Conservation (phyloP, 2,797 vertebrate species). For the Rhinichthys osculus region DNA sequence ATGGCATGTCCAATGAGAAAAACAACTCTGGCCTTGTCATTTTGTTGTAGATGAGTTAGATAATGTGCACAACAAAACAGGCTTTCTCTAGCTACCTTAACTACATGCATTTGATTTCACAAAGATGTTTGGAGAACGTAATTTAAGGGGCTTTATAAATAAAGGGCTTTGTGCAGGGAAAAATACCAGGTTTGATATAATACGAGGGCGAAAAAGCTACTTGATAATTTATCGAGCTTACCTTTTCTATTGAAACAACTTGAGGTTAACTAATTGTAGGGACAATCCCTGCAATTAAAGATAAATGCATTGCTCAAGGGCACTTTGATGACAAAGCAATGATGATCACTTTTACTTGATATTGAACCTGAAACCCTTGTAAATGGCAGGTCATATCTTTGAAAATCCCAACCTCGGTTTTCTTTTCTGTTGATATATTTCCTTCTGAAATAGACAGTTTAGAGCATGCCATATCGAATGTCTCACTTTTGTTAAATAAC, state of each 20-base stretch:
- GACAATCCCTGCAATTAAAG: neutral
- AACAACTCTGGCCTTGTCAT: conserved; percentile 17
- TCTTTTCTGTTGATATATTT: neutral
- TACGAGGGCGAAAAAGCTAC: neutral
- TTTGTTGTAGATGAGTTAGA: conserved; percentile 13
- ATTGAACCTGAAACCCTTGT: neutral
- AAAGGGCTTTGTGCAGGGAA: neutral
- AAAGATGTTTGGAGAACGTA: neutral
- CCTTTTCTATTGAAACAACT: neutral
- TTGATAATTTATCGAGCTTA: neutral
- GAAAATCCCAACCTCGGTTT: neutral
- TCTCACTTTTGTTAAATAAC: neutral
- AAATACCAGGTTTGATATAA: neutral
- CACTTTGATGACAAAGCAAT: neutral
- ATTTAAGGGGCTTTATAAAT: neutral
- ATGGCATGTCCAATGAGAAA: conserved; percentile 21
- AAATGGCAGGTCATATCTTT: neutral
- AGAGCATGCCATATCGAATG: too few species aligned
- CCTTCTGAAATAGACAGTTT: neutral
- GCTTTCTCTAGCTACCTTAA: neutral
- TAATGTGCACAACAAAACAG: conserved; percentile 19
- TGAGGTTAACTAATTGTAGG: neutral
- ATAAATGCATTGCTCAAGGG: neutral
- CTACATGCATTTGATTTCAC: neutral
- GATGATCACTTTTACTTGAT: neutral